Evolutionary conservation across 2,797 vertebrate species (phyloP).

Genomic region (Betta splendens): DNA sequence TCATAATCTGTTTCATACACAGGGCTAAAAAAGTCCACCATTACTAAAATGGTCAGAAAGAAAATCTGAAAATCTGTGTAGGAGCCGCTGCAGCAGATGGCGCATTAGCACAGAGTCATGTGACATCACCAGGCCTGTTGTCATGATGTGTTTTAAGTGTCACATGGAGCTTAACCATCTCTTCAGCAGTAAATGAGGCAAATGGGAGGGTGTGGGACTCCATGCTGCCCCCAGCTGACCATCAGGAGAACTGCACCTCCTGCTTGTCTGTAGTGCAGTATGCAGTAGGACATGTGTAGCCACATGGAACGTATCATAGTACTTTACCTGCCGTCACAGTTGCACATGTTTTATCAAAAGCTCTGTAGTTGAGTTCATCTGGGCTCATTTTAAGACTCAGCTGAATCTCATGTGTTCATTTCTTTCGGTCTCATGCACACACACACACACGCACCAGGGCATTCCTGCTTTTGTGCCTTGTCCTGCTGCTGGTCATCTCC

Average conservation of each 20-base stretch:
- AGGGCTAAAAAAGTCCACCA: conserved; percentile 1
- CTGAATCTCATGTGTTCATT: conserved; percentile 31
- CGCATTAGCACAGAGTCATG: conserved; percentile 5
- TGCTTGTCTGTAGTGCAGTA: conserved; percentile 12
- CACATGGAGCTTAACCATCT: not conserved
- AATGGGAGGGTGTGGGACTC: not conserved
- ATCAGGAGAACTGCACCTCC: conserved; percentile 40
- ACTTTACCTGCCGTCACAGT: conserved; percentile 23
- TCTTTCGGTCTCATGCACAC: conserved; percentile 20
- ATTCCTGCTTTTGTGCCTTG: conserved; percentile 80
- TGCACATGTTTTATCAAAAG: conserved; percentile 23
- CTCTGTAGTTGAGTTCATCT: conserved; percentile 28
- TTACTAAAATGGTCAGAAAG: not conserved
- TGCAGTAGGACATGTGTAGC: conserved; percentile 18
- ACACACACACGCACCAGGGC: conserved; percentile 22
- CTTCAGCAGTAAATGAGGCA: not conserved
- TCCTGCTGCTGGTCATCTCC: conserved; percentile 65
- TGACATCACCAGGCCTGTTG: not conserved
- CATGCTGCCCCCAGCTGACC: conserved; percentile 25
- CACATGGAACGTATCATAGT: conserved; percentile 5
- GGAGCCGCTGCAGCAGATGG: conserved; percentile 28
- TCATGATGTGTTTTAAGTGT: conserved; percentile 9
- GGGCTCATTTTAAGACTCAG: conserved; percentile 21
- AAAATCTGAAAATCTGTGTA: not conserved
- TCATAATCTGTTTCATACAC: conserved; percentile 3